Conservation (phyloP, 2,113 vertebrate genomes). For the Lamprotornis superbus region DNA sequence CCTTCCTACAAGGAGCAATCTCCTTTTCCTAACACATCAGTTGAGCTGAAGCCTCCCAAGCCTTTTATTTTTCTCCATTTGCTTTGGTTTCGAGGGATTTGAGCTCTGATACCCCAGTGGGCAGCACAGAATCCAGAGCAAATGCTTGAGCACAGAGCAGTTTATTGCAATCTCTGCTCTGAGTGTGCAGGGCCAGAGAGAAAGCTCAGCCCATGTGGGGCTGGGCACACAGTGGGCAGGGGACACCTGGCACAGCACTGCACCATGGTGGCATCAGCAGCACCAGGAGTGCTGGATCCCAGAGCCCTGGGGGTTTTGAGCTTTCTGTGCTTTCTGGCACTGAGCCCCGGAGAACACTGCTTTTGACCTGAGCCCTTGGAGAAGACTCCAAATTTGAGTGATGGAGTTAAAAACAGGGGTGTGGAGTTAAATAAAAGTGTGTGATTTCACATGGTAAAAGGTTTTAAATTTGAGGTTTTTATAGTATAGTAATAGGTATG, state of each 20-base stretch:
- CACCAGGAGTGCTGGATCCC: too few relatives aligned
- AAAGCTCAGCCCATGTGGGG: background rate
- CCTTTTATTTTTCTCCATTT: background rate
- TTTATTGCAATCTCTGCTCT: background rate
- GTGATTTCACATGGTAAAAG: too few relatives aligned
- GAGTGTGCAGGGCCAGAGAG: background rate
- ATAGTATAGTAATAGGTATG: too few relatives aligned
- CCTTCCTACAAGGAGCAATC: background rate
- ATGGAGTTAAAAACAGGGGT: too few relatives aligned
- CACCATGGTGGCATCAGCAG: background rate
- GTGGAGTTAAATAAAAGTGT: too few relatives aligned
- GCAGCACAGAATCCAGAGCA: background rate
- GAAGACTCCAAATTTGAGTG: too few relatives aligned
- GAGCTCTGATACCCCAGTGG: background rate
- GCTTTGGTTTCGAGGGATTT: background rate
- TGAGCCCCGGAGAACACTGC: too few relatives aligned
- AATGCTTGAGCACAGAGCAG: background rate
- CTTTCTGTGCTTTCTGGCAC: too few relatives aligned
- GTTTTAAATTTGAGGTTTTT: too few relatives aligned
- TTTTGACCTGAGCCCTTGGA: too few relatives aligned
- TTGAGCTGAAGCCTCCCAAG: background rate
- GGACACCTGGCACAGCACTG: background rate
- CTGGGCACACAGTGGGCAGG: fast-evolving
- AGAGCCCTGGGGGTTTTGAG: too few relatives aligned
- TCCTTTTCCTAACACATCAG: background rate